phyloP scores from a whole-genome alignment of 2,888 invertebrate species.

The Agrotis exclamationis region DNA sequence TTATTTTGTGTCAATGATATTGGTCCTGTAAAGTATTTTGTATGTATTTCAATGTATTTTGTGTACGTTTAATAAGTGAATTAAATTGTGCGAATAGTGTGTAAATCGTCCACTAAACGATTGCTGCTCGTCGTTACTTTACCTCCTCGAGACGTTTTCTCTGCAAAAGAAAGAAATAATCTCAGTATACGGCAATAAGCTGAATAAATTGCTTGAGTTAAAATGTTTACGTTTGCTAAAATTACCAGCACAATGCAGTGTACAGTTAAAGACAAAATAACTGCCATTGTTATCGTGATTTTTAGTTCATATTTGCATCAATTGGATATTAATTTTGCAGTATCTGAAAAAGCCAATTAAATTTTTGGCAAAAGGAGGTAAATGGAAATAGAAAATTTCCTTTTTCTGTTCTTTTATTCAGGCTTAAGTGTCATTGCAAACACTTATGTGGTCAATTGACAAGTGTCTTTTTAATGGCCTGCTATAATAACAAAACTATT shows the following conservation, averaged over 20 bases:
- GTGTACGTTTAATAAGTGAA: constrained; percentile 14
- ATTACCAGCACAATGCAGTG: constrained; percentile 57
- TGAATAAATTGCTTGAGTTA: constrained; percentile 44
- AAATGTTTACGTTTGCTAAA: constrained; percentile 35
- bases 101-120: constrained; percentile 56
- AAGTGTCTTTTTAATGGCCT: background rate
- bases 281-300: background rate
- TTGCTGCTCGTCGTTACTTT: constrained; percentile 75
- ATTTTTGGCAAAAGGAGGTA: background rate
- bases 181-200: constrained; percentile 68
- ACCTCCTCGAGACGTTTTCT: constrained; percentile 96
- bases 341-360: background rate
- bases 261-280: constrained; percentile 16
- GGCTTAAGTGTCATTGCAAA: too few species aligned
- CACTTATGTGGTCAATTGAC: too few species aligned
- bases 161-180: constrained; percentile 92
- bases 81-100: constrained; percentile 47
- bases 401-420: background rate
- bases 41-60: constrained; percentile 11
- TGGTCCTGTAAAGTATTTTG: background rate
- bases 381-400: background rate
- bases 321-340: background rate
- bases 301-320: background rate
- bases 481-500: background rate
- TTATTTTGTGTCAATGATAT: background rate